Percentiles rank a stretch among this genome's conserved stretches.
Conservation (phyloP, 2,113 vertebrate species). For the Sialia sialis region DNA sequence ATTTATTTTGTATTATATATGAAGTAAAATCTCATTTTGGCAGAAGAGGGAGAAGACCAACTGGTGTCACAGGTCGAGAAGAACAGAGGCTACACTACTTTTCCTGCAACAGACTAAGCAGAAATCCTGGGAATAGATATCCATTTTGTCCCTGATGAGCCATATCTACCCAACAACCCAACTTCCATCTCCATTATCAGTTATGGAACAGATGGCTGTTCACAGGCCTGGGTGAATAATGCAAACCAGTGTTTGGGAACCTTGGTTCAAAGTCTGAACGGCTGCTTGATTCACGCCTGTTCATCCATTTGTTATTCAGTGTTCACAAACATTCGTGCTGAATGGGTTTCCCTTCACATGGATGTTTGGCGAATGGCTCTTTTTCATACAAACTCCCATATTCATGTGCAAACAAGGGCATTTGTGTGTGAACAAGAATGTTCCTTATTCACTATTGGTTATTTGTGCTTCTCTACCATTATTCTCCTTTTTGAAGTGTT, state of each 20-base stretch:
- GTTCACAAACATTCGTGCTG: conserved; percentile 53
- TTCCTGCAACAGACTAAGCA: neutral
- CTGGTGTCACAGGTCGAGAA: neutral
- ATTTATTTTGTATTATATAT: neutral
- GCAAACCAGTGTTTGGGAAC: conserved; percentile 49
- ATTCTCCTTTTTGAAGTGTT: conserved; percentile 23
- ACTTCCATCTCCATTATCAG: conserved; percentile 62
- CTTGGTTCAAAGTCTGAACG: conserved; percentile 64
- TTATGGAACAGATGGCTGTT: conserved; percentile 64
- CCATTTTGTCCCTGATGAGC: conserved; percentile 50
- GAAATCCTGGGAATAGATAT: conserved; percentile 28
- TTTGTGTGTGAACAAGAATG: conserved; percentile 59
- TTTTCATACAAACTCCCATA: conserved; percentile 53
- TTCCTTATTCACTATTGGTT: conserved; percentile 30
- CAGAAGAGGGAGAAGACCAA: neutral
- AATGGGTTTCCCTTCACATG: conserved; percentile 64
- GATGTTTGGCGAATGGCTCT: conserved; percentile 62
- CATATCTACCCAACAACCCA: conserved; percentile 55
- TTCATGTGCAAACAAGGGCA: conserved; percentile 65
- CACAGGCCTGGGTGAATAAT: conserved; percentile 51
- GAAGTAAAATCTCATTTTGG: neutral
- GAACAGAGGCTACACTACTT: neutral
- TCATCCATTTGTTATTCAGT: conserved; percentile 62
- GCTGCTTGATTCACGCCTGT: conserved; percentile 62
- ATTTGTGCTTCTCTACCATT: conserved; percentile 44